Conservation (phyloP, 2,113 vertebrate species). For the Odocoileus hemionus region DNA sequence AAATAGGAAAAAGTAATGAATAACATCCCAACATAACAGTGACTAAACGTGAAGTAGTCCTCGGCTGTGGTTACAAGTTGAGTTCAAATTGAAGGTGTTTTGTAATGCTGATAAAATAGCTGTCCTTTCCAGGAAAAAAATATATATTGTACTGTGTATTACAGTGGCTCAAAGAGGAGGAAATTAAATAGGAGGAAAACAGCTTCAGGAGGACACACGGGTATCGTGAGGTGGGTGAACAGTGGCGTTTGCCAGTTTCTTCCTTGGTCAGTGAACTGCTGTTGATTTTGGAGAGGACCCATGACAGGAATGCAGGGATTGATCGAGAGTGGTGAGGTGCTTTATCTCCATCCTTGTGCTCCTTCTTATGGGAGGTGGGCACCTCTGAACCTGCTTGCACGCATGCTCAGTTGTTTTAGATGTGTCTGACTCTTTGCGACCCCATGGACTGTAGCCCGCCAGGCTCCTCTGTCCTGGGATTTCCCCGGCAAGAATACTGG, state of each 20-base stretch:
- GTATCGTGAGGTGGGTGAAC: neutral
- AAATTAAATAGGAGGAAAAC: slow-evolving; percentile 40
- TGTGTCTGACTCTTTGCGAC: neutral
- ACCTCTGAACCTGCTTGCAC: neutral
- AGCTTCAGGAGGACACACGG: neutral
- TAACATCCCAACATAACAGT: neutral
- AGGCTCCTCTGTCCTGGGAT: neutral
- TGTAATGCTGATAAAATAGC: slow-evolving; percentile 52
- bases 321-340: neutral
- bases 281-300: neutral
- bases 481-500: neutral
- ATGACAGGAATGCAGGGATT: neutral
- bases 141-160: slow-evolving; percentile 19
- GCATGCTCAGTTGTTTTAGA: neutral
- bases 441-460: neutral
- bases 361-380: too few relatives aligned
- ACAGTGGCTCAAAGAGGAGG: slow-evolving; percentile 18
- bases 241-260: neutral
- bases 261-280: neutral
- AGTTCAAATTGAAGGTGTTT: slow-evolving; percentile 58
- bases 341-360: neutral
- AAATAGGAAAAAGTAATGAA: slow-evolving; percentile 23
- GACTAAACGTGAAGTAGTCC: slow-evolving; percentile 25
- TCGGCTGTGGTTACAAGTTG: slow-evolving; percentile 51
- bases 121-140: neutral